Percentiles rank a stretch among this genome's conserved stretches.
phyloP scores from a whole-genome alignment of 2,113 vertebrate genomes.

The Salvator merianae region DNA sequence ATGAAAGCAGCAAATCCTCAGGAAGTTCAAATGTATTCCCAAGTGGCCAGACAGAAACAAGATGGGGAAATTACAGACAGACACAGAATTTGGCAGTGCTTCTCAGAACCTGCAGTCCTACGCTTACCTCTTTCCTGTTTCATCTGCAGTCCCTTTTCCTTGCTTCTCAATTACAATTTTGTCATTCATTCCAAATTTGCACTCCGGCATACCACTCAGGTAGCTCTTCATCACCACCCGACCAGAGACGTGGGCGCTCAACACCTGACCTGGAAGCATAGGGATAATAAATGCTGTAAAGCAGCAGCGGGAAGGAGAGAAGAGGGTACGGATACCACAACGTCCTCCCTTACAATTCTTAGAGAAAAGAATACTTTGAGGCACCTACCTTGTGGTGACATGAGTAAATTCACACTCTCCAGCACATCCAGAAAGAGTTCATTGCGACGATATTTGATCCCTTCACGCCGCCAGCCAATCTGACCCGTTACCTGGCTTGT shows the following conservation, averaged over 20 bases:
- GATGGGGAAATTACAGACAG: background rate
- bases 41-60: background rate
- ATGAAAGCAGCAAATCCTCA: background rate
- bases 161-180: conserved; percentile 99
- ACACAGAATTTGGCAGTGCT: background rate
- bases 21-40: background rate
- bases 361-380: background rate
- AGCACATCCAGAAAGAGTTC: conserved; percentile 97
- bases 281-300: background rate
- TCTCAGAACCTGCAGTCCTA: background rate
- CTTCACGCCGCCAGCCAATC: conserved; percentile 98
- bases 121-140: conserved; percentile 91
- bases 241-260: conserved; percentile 96
- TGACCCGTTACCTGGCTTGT: conserved; percentile 99
- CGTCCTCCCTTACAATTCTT: background rate
- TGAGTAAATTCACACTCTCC: conserved; percentile 97
- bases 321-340: background rate
- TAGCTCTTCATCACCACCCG: conserved; percentile 99
- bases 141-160: conserved; percentile 94
- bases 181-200: conserved; percentile 99
- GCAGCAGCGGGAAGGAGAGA: background rate
- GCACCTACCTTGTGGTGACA: conserved; percentile 93
- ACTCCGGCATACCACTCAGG: conserved; percentile 98
- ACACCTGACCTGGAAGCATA: conserved; percentile 87
- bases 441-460: conserved; percentile 98